Evolutionary conservation across 1,140 invertebrate species (phyloP).

Genomic region (Drosophila nigromelanica): DNA sequence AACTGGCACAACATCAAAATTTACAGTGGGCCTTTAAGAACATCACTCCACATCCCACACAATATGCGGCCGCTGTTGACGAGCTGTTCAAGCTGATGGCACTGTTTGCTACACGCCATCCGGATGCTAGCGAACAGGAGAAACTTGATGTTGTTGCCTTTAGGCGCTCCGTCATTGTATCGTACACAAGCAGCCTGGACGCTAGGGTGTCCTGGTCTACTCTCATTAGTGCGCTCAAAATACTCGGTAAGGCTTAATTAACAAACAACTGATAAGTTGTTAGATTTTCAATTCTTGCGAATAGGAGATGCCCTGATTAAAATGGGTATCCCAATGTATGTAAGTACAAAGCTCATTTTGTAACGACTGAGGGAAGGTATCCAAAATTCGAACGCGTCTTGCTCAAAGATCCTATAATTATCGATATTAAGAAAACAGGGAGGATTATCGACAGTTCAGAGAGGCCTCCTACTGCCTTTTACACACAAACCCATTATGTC

Average conservation of each 20-base stretch:
- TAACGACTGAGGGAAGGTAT: too few species aligned
- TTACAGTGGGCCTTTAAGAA: constrained; percentile 98
- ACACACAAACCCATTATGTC: too few species aligned
- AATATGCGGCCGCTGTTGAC: constrained; percentile 95
- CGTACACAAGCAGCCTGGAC: constrained; percentile 89
- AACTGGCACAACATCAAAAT: constrained; percentile 96
- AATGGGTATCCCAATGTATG: too few species aligned
- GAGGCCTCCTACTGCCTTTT: too few species aligned
- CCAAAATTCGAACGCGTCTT: too few species aligned
- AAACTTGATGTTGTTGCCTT: constrained; percentile 92
- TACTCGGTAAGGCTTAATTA: constrained; percentile 86
- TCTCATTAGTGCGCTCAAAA: constrained; percentile 93
- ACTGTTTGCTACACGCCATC: constrained; percentile 90
- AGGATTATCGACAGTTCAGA: too few species aligned
- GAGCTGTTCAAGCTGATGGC: constrained; percentile 96
- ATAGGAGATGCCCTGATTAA: too few species aligned
- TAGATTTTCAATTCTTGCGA: too few species aligned
- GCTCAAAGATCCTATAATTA: too few species aligned
- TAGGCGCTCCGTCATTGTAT: constrained; percentile 91
- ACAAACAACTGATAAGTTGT: too few species aligned
- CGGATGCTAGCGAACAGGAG: constrained; percentile 91
- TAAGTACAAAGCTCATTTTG: too few species aligned
- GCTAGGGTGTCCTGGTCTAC: constrained; percentile 88
- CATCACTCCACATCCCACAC: constrained; percentile 96
- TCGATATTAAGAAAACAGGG: too few species aligned